Evolutionary conservation across 2,888 invertebrate species (phyloP).

Genomic region (Drosophila mayaguana): DNA sequence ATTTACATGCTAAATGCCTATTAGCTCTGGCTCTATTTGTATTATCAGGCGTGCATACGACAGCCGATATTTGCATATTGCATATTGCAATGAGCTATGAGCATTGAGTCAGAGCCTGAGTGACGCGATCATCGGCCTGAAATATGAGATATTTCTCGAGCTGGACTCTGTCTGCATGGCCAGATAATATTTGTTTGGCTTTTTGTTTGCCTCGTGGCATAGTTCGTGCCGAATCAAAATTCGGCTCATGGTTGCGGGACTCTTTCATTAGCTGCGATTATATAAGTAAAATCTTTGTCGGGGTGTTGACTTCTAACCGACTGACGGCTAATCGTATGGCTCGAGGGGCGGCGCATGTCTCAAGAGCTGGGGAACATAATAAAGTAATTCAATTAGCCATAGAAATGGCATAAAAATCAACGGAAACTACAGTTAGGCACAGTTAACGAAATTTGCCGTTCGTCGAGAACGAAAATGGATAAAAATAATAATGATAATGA

Average conservation of each 20-base stretch:
- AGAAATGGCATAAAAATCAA: constrained; percentile 29
- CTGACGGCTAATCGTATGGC: constrained; percentile 50
- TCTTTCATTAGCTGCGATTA: constrained; percentile 66
- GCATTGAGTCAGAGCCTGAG: constrained; percentile 32
- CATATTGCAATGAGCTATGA: constrained; percentile 55
- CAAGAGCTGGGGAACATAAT: constrained; percentile 30
- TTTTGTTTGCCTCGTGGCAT: constrained; percentile 44
- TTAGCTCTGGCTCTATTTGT: constrained; percentile 32
- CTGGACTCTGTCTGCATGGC: constrained; percentile 23
- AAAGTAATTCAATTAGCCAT: constrained; percentile 49
- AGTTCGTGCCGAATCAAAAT: constrained; percentile 54
- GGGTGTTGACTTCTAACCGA: constrained; percentile 67
- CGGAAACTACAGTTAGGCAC: constrained; percentile 37
- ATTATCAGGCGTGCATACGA: constrained; percentile 35
- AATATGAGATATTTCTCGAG: neutral
- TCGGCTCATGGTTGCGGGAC: constrained; percentile 46
- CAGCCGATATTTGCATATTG: constrained; percentile 58
- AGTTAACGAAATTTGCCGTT: constrained; percentile 27
- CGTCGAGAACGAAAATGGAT: neutral
- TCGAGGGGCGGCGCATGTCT: constrained; percentile 27
- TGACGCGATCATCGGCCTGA: constrained; percentile 32
- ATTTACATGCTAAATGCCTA: constrained; percentile 70
- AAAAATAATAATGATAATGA: neutral
- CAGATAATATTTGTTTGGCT: constrained; percentile 4
- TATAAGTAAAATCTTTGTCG: constrained; percentile 67